Percentiles rank a stretch among this genome's conserved stretches.
phyloP scores from a whole-genome alignment of 2,113 vertebrate species.

The Solenodon paradoxus region DNA sequence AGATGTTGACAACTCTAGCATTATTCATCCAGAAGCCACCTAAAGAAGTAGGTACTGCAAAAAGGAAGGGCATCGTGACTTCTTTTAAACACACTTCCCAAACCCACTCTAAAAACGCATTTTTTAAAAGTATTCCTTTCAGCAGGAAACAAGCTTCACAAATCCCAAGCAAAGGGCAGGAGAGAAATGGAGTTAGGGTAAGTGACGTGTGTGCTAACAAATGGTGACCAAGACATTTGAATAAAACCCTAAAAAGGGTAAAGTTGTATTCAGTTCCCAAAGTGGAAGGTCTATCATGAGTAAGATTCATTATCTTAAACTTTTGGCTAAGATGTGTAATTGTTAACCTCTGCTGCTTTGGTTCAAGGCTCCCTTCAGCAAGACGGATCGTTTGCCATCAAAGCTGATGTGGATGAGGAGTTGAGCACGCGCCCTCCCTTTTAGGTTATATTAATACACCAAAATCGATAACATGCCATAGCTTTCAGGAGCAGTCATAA shows the following conservation, averaged over 20 bases:
- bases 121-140: conserved; percentile 37
- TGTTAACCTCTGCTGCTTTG: conserved; percentile 81
- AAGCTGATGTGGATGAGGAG: conserved; percentile 83
- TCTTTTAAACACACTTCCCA: background rate
- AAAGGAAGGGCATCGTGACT: background rate
- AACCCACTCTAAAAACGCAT: background rate
- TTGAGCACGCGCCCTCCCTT: conserved; percentile 78
- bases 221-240: conserved; percentile 50
- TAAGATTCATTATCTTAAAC: conserved; percentile 83
- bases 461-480: conserved; percentile 86
- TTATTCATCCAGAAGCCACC: background rate
- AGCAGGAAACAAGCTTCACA: conserved; percentile 49
- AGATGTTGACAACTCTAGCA: background rate
- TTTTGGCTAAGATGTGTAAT: conserved; percentile 80
- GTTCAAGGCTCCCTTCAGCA: conserved; percentile 80
- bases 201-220: conserved; percentile 56
- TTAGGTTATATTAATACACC: conserved; percentile 86
- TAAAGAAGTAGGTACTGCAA: background rate
- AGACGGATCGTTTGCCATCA: conserved; percentile 81
- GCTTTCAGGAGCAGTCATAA: conserved; percentile 88
- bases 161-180: conserved; percentile 57
- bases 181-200: conserved; percentile 47
- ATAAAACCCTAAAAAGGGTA: background rate
- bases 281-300: conserved; percentile 64
- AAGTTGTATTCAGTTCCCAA: conserved; percentile 51